Evolutionary conservation across 2,888 invertebrate species (phyloP), one percentile per base, ranked within the genome.

Genomic region (Ennomos erosarius): DNA sequence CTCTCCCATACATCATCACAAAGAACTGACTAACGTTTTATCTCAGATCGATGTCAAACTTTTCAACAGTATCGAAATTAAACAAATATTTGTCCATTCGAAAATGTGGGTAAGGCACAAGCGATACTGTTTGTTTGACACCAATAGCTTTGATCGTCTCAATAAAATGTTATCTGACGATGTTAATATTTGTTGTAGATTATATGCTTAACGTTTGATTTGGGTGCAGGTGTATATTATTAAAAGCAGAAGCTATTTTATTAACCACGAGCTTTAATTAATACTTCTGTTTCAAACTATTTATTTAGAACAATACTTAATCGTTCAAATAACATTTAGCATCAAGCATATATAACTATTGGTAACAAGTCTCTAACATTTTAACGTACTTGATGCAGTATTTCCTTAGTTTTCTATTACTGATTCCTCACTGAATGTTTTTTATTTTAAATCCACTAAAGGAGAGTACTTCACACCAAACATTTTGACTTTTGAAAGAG

Each of bases 61-160:
- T 55, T 66, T 69, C 57, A 66, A 55, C 64, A 69, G 64, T 68
- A 73, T 69, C 65, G 39, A 62, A 64, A 69, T 60, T 64, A 71
- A 54, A 53, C 67, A 75, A 79, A 80, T 80, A 79, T 80, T 78
- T 75, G 67, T 67, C 59, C 66, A 66, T 66, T 71, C 50, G 57
- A 68, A 67, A 68, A 73, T 72, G 65, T 68, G 65, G 73, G 76
- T 48, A 69, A 58, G 69, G 65, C 72, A 65, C 62, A 65, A 52
- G 69, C 62, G 55, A 55, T 60, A 60, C 51, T 74, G 52, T 70
- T 68, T 58, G 64, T 58, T 55, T 63, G 54, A 64, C 70, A 74
- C 70, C 61, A 68, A 75, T 74, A 75, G 64, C 59, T 67, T 64
- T 68, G 59, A 68, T 58, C 64, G 53, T 58, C 68, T 69, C 60